Percentiles rank a stretch among this genome's conserved stretches.
These are phyloP conservation scores for Scylla paramamosain DNA, from an alignment of 1,140 invertebrate species.

Conservation along the genomic window DNA sequence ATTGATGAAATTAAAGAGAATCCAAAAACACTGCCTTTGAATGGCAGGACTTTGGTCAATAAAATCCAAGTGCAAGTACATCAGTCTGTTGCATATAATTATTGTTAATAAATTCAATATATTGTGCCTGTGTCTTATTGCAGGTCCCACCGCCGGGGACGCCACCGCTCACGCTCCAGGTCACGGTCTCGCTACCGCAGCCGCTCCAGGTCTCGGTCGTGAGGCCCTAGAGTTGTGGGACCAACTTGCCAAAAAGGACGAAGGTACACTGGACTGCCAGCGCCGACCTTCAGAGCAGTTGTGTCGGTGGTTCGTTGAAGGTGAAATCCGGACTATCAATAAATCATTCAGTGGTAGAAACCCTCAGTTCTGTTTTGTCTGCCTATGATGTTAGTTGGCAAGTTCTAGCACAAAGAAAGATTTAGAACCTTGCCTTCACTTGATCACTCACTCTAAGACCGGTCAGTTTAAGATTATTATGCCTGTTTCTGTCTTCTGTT, in stretches of 20 bases:
- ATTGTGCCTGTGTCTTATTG: constrained; percentile 40
- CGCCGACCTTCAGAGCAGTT: background rate
- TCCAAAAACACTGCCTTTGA: background rate
- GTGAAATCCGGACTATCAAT: constrained; percentile 28
- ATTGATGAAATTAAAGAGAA: no score
- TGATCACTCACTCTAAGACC: background rate
- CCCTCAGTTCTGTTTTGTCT: background rate
- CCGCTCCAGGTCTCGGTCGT: constrained; percentile 53
- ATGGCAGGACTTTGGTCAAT: background rate
- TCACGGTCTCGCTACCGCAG: constrained; percentile 50
- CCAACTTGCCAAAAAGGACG: background rate
- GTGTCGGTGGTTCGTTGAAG: background rate
- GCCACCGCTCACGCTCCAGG: constrained; percentile 47
- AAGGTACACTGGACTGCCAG: constrained; percentile 16
- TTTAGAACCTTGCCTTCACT: constrained; percentile 12
- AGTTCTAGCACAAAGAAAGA: constrained; percentile 1
- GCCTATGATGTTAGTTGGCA: background rate
- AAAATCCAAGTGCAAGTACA: background rate
- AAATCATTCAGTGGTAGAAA: background rate
- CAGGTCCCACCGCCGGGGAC: constrained; percentile 49
- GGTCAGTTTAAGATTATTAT: background rate
- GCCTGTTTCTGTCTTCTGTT: background rate
- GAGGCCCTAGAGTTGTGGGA: constrained; percentile 13
- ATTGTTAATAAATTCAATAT: background rate
- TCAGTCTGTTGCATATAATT: background rate